Base-by-base conservation (phyloP, 1,140 invertebrate species). In the Coptotermes formosanus region DNA sequence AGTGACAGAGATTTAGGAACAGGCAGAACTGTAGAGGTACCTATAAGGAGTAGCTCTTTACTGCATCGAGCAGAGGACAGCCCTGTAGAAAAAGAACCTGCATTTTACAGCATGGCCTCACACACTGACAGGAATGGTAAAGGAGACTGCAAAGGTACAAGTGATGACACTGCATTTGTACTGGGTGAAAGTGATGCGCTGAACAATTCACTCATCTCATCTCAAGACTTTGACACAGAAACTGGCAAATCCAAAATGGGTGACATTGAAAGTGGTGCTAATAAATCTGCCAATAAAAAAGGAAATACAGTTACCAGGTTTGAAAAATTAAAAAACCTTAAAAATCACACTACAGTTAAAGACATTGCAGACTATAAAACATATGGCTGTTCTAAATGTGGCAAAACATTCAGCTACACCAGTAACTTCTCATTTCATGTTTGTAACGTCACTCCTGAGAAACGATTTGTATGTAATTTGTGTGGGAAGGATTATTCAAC, bases 341-440 rank as follows among this genome's bases (percentile, higher is more conserved):
- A 75, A 75, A 55, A 21, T 55, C 64, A 75, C 25, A 75, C 25
- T 21, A 84, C 6, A 48, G 43, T 32, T 38, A 30, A 45, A 11
- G 82, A 38, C 19, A 19, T 21, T n/a, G 14, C 94, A 8, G 93
- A 93, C 2, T 93, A 94, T 88, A 94, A 94, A 87, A 93, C 94
- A 1, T 44, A 90, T 89, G 83, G 86, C 14, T 89, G 88, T 85
- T 88, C 87, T 3, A 90, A 90, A 85, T 88, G 88, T 84, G 86
- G 86, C 30, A 87, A 86, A n/a, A 52, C 69, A 64, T 87, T 87
- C 86, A 84, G 82, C 25, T 75, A 75, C 64, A 45, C 87, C 43
- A 81, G 45, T 55, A 25, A 82, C 82, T 21, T 75, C 59, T 23
- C 82, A 84, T 82, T 64, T 82, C 59, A 84, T 64, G n/a, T 85